Base-by-base conservation (phyloP, 2,888 invertebrate genomes). In the Mechanitis mazaeus region DNA sequence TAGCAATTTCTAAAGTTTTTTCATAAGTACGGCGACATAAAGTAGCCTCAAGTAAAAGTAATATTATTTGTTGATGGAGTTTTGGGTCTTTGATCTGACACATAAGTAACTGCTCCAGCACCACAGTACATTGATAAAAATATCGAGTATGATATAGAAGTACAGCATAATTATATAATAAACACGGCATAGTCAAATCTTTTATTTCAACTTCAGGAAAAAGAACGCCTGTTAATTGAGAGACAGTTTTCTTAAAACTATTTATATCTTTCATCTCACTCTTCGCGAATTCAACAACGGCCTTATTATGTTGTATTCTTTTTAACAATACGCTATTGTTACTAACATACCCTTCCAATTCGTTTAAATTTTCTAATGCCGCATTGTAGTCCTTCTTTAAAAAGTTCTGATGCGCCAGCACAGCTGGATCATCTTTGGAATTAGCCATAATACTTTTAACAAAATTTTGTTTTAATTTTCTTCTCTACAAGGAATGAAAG, bases 221-320 rank as follows among this genome's bases (percentile, higher is more conserved):
- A 53, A 74, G 76, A 33, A 92, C 89, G 2, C 91, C 91, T 59
- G 92, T 92, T 54, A 94, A 86, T 33, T 92, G 89, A 45, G 92
- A 91, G 33, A 96, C 84, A 58, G 92, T 91, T 73, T 93, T 94
- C 66, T 94, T 92, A 73, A 96, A 94, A 59, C 92, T 91, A 60
- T 95, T 94, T 12, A 94, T 93, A 72, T 95, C 94, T 70, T 93
- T 94, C 74, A 94, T 91, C 56, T 94, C 94, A 61, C 92, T 92
- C 66, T 93, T 93, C 80, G 94, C 95, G 81, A 95, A 97, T 75
- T 96, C 95, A 0, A 93, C 94, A 0, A 98, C 93, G 35, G 95
- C 94, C 83, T 94, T 95, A 78, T 98, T 98, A 75, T 96, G 96
- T 54, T 92, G 90, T 2, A 96, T 93, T 77, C 95, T 94, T 65